phyloP scores from a whole-genome alignment of 2,113 vertebrate species.

The Corythoichthys intestinalis region DNA sequence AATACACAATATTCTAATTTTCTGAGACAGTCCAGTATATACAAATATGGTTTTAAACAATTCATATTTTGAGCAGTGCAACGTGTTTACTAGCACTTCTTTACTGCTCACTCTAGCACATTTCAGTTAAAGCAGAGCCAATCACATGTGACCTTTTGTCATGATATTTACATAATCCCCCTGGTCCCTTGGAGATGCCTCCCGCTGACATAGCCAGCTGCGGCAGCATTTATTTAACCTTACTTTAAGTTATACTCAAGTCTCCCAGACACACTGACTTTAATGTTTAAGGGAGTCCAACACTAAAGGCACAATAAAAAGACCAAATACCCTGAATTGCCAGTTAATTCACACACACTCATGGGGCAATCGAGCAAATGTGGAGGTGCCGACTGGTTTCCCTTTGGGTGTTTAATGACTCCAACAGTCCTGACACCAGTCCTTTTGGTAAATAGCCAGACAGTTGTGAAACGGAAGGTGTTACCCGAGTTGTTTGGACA shows the following conservation, averaged over 20 bases:
- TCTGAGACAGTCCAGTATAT: no score
- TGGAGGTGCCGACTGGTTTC: constrained; percentile 31
- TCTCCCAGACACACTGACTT: constrained; percentile 38
- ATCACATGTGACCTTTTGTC: constrained; percentile 56
- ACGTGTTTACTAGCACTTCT: constrained; percentile 25
- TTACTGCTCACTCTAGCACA: constrained; percentile 20
- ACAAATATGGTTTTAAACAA: constrained; percentile 26
- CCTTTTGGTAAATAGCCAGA: constrained; percentile 48
- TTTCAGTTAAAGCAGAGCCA: constrained; percentile 33
- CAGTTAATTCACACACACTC: constrained; percentile 21
- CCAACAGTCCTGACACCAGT: constrained; percentile 36
- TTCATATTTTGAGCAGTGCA: constrained; percentile 27
- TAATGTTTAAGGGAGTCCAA: constrained; percentile 35
- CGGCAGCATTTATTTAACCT: constrained; percentile 54
- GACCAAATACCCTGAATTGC: neutral
- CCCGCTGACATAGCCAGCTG: constrained; percentile 42
- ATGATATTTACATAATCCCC: constrained; percentile 64
- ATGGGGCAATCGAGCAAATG: constrained; percentile 49
- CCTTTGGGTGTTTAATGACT: constrained; percentile 32
- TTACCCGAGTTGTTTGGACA: neutral
- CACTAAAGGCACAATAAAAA: constrained; percentile 38
- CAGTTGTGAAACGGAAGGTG: neutral
- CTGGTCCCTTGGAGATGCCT: constrained; percentile 45
- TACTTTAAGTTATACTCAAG: constrained; percentile 23
- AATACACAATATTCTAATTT: no score